These are phyloP conservation scores for Heterocephalus glaber DNA, from an alignment of 2,113 vertebrate species.

Conservation along the genomic window DNA sequence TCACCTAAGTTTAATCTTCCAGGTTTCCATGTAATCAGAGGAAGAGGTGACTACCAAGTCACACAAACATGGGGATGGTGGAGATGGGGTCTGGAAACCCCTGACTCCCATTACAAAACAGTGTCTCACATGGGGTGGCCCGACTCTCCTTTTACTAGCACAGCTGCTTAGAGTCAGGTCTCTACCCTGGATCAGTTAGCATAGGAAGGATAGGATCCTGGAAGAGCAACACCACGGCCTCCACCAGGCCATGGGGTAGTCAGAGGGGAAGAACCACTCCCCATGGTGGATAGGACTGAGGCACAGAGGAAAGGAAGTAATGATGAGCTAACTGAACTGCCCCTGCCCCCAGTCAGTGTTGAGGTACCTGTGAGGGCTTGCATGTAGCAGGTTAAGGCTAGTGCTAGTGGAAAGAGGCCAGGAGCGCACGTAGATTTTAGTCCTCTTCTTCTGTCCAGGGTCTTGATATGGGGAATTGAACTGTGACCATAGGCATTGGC, in stretches of 20 bases:
- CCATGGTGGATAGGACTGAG: not conserved
- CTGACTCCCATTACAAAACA: not conserved
- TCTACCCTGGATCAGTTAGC: not conserved
- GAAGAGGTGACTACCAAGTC: not conserved
- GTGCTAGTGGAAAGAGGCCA: not conserved
- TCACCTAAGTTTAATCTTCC: not conserved
- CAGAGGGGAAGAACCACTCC: not conserved
- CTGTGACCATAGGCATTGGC: not conserved
- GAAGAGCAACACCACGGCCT: not conserved
- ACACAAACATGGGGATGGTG: too few relatives aligned
- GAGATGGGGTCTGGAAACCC: not conserved
- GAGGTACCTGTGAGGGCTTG: not conserved
- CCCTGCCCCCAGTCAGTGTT: not conserved
- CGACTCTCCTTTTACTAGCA: not conserved
- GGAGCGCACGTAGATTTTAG: not conserved
- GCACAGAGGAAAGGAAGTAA: not conserved
- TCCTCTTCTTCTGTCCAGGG: not conserved
- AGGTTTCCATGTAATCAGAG: not conserved
- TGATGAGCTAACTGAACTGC: not conserved
- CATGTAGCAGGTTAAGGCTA: not conserved
- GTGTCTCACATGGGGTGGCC: not conserved
- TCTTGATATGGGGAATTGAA: not conserved
- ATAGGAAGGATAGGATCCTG: not conserved
- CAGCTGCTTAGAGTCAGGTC: not conserved
- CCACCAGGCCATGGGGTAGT: not conserved